Percentiles rank a stretch among this genome's conserved stretches.
These are phyloP conservation scores for Onthophagus sagittarius DNA, from an alignment of 2,888 invertebrate genomes.

Conservation along the genomic window DNA sequence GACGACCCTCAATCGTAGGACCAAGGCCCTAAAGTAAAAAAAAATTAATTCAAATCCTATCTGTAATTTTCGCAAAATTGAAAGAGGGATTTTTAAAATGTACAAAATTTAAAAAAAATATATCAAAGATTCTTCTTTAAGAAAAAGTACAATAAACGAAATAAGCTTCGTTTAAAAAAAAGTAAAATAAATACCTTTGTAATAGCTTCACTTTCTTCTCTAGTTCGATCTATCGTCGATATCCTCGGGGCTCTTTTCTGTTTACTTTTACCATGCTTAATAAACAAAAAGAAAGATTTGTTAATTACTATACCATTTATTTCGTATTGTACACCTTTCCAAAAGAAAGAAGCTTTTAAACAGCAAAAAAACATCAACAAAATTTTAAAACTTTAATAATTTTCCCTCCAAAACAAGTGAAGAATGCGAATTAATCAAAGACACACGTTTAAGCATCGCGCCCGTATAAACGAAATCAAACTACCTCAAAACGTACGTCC, in stretches of 20 bases:
- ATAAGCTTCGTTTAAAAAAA: neutral
- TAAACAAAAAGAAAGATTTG: conserved; percentile 25
- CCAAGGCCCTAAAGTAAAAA: conserved; percentile 5
- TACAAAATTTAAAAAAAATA: too few relatives aligned
- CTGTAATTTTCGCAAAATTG: neutral
- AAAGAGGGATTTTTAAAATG: too few relatives aligned
- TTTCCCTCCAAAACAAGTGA: conserved; percentile 48
- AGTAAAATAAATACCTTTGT: conserved; percentile 45
- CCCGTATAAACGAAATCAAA: conserved; percentile 22
- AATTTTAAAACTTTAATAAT: conserved; percentile 24
- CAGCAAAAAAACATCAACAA: neutral
- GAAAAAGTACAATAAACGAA: neutral
- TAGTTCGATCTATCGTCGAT: conserved; percentile 50
- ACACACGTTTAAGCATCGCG: conserved; percentile 28
- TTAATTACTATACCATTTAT: conserved; percentile 10
- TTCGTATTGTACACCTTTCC: neutral
- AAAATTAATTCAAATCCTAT: neutral
- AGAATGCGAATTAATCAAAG: conserved; percentile 29
- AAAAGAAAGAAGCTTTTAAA: neutral
- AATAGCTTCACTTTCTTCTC: conserved; percentile 53
- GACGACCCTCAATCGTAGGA: conserved; percentile 50
- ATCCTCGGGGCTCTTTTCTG: conserved; percentile 49
- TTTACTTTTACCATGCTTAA: conserved; percentile 47
- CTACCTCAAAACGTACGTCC: conserved; percentile 26
- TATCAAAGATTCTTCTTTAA: too few relatives aligned